Base-by-base conservation (phyloP, 1,140 invertebrate genomes). In the Macrobrachium rosenbergii region DNA sequence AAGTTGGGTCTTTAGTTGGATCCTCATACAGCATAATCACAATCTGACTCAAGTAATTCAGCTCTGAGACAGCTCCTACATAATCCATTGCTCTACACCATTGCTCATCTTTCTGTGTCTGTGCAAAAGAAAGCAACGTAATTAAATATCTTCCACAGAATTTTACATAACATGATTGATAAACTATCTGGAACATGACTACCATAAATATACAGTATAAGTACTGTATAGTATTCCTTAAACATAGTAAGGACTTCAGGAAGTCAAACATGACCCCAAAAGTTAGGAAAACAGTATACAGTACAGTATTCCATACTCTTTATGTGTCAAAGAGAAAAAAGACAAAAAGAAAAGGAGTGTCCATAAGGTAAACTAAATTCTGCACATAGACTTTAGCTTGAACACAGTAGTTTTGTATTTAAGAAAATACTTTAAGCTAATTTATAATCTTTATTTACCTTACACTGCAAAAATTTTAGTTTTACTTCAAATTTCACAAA, bases 11-110 rank as follows among this genome's bases (percentile, higher is more conserved):
- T 92, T 99, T 99, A 0, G 97, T 99, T 8, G 98, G 98, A 93
- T 99, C 98, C 93, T 99, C 98, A 91, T 99, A 99, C n/a, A 99
- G 92, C 98, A 99, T 99, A 7, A 99, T 97, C 0, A 99, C 98
- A 78, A 99, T 97, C 93, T 99, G 99, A 0, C 98, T 99, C 96
- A 99, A 98, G 92, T 99, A 99, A 93, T 99, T 99, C 2, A 99
- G 94, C 92, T 99, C 99, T 0, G 98, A 97, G 1, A 99, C 98
- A 94, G 97, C 97, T 75, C 96, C 97, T 2, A 99, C 95, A 91
- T 99, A 99, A 91, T 99, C 98, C 97, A 99, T 98, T 0, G 99
- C 99, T 87, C 98, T 94, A 11, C 96, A 94, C 99, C 99, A 99
- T 91, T 99, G 99, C 92, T 99, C 97, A 92, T 99, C 98, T 91